These are phyloP conservation scores for Pseudotriccus pelzelni DNA, from an alignment of 2,797 vertebrate species.

Conservation along the genomic window DNA sequence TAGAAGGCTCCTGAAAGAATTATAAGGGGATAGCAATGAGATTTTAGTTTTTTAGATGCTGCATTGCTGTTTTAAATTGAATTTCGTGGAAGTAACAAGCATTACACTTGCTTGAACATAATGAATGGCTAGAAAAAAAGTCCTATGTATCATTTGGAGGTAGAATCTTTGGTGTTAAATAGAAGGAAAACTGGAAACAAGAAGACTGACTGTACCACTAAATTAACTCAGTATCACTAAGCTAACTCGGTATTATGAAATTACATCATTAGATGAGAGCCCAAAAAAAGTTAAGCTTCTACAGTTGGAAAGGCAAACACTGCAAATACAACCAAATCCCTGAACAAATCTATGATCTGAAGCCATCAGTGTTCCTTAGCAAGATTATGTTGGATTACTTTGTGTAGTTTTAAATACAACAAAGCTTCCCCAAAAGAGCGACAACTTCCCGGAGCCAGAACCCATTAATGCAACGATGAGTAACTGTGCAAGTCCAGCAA, in stretches of 20 bases:
- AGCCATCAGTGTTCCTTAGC: slow-evolving; percentile 45
- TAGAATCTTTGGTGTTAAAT: not conserved
- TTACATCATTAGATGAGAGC: not conserved
- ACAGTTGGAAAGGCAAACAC: not conserved
- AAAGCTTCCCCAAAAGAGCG: slow-evolving; percentile 22
- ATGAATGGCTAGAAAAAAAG: not conserved
- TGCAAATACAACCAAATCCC: not conserved
- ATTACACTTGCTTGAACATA: not conserved
- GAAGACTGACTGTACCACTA: not conserved
- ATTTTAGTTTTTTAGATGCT: not conserved
- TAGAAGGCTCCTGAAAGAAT: not conserved
- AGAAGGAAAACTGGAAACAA: not conserved
- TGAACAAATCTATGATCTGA: slow-evolving; percentile 31
- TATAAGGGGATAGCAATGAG: not conserved
- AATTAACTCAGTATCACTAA: not conserved
- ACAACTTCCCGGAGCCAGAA: slow-evolving; percentile 2
- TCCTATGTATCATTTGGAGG: not conserved
- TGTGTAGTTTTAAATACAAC: slow-evolving; percentile 44
- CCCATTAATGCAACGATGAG: not conserved
- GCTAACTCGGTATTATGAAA: not conserved
- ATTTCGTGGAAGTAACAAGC: not conserved
- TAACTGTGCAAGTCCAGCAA: slow-evolving; percentile 1
- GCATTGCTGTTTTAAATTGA: not conserved
- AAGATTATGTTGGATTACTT: slow-evolving; percentile 58
- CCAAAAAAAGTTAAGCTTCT: not conserved